Evolutionary conservation across 2,113 vertebrate genomes (phyloP).

Genomic region (Arenaria interpres): DNA sequence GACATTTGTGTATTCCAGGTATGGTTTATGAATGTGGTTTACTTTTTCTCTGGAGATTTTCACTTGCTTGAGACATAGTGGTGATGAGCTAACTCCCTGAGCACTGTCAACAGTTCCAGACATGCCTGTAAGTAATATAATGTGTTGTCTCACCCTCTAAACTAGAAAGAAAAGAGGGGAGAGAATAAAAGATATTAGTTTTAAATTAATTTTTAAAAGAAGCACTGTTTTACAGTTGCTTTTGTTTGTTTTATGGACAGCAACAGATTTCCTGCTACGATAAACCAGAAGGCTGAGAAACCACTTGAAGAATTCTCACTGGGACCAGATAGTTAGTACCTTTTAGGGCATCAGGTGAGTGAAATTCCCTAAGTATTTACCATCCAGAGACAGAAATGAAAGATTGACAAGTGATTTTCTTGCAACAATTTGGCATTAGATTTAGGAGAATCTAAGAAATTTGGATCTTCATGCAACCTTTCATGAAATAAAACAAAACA

Average conservation of each 20-base stretch:
- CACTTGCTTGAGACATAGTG: background rate
- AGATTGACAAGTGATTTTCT: background rate
- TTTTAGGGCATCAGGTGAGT: background rate
- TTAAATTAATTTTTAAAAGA: background rate
- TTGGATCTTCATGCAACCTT: background rate
- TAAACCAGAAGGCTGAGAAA: background rate
- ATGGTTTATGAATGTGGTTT: background rate
- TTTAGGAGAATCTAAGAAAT: background rate
- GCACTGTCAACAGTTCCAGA: background rate
- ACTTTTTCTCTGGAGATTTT: background rate
- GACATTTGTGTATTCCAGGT: background rate
- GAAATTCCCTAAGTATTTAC: background rate
- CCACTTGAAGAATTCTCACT: background rate
- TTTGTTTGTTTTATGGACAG: background rate
- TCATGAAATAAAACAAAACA: background rate
- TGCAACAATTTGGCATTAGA: background rate
- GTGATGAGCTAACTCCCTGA: background rate
- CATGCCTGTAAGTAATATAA: background rate
- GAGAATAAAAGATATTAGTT: background rate
- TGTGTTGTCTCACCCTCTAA: background rate
- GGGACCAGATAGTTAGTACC: background rate
- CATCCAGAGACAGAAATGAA: background rate
- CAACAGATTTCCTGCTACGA: background rate
- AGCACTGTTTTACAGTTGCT: background rate
- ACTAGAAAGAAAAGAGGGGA: background rate